Conservation (phyloP, 2,113 vertebrate genomes). For the Paradisaea rubra region DNA sequence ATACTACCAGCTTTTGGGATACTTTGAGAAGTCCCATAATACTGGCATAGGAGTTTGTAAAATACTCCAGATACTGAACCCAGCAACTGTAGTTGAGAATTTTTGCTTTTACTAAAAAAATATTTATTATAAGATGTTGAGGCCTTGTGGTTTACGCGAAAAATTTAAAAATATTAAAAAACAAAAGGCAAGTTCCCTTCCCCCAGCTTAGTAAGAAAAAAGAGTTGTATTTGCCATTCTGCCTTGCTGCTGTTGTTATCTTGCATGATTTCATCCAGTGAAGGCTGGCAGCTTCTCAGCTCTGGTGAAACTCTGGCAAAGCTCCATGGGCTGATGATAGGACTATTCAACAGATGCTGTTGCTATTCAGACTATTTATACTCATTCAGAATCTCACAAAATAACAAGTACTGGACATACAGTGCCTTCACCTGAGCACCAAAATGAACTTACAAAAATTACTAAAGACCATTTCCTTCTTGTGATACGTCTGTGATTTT, state of each 20-base stretch:
- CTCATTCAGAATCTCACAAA: not conserved
- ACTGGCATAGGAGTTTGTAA: not conserved
- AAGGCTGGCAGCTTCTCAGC: not conserved
- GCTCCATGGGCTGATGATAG: not conserved
- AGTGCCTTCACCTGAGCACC: not conserved
- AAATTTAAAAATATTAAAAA: not conserved
- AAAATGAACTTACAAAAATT: not conserved
- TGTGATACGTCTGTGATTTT: not conserved
- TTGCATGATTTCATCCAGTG: not conserved
- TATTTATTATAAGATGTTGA: not conserved
- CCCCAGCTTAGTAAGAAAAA: not conserved
- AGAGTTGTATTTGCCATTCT: not conserved
- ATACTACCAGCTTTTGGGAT: not conserved
- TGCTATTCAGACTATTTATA: not conserved
- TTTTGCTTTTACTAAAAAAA: not conserved
- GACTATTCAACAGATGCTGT: not conserved
- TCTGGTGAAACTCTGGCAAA: not conserved
- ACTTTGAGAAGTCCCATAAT: not conserved
- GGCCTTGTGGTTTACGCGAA: not conserved
- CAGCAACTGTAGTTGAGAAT: not conserved
- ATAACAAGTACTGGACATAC: not conserved
- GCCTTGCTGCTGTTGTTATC: not conserved
- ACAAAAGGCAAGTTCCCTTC: not conserved
- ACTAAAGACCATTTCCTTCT: not conserved
- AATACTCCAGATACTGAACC: not conserved